These are phyloP conservation scores for Bombus confusus DNA, from an alignment of 1,140 invertebrate species.

Conservation along the genomic window DNA sequence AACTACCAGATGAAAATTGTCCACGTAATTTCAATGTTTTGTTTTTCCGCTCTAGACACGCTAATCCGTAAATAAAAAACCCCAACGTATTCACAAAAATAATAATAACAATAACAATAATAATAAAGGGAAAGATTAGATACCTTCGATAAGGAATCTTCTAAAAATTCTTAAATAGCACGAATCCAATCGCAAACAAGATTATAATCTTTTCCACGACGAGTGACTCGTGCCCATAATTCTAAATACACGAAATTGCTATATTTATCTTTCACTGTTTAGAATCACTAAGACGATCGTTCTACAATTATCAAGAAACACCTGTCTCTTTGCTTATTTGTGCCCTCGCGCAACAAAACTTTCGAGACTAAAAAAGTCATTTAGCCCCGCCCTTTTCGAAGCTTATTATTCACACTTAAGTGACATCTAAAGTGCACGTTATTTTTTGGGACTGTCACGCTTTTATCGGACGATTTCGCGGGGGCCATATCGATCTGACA, in stretches of 20 bases:
- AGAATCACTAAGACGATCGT: neutral
- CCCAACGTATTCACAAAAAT: neutral
- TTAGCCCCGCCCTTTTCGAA: neutral
- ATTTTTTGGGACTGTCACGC: conserved; percentile 20
- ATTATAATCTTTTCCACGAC: neutral
- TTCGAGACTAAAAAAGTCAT: neutral
- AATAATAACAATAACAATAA: neutral
- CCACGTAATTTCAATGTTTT: too few relatives aligned
- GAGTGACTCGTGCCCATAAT: too few relatives aligned
- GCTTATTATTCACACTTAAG: conserved; percentile 19
- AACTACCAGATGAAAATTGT: too few relatives aligned
- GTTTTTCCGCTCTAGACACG: too few relatives aligned
- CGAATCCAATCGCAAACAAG: neutral
- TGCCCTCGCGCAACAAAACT: neutral
- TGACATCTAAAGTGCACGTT: conserved; percentile 27
- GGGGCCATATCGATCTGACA: conserved; percentile 54
- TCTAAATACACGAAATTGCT: too few relatives aligned
- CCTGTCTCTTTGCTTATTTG: too few relatives aligned
- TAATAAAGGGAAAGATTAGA: neutral
- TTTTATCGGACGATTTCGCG: conserved; percentile 44
- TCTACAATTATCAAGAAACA: neutral
- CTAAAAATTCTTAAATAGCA: neutral
- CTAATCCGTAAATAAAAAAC: too few relatives aligned
- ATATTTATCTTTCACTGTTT: neutral
- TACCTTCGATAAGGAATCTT: neutral